Conservation (phyloP, 2,888 invertebrate species). For the Epicampocera succincta region DNA sequence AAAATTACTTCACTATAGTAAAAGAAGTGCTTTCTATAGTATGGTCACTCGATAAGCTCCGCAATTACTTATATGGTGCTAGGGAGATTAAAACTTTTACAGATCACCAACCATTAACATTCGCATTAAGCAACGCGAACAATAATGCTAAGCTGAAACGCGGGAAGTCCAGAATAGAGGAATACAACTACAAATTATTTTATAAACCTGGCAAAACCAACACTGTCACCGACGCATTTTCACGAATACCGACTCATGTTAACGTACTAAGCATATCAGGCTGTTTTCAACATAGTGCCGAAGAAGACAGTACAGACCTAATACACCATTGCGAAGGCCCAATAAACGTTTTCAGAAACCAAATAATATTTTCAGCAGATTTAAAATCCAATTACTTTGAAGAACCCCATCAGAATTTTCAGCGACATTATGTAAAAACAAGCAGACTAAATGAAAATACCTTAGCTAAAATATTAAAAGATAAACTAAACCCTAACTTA, state of each 20-base stretch:
- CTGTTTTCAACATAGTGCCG: conserved; percentile 5
- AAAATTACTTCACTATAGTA: conserved; percentile 8
- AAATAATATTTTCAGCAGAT: conserved; percentile 9
- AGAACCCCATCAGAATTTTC: not conserved
- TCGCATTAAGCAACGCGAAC: not conserved
- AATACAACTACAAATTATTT: not conserved
- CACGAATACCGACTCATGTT: not conserved
- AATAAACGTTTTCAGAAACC: conserved; percentile 15
- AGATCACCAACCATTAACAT: conserved; percentile 1
- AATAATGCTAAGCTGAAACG: too few species aligned
- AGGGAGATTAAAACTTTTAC: not conserved
- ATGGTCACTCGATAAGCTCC: conserved; percentile 3
- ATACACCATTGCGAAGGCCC: conserved; percentile 12
- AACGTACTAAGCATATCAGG: not conserved
- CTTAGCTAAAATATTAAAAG: not conserved
- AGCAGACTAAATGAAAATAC: not conserved
- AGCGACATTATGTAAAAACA: not conserved
- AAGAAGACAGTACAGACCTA: not conserved
- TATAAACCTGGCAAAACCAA: conserved; percentile 1
- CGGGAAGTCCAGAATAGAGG: not conserved
- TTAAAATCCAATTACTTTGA: not conserved
- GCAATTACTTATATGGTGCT: not conserved
- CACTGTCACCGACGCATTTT: not conserved
- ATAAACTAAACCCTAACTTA: conserved; percentile 1
- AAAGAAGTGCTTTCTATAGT: not conserved